These are phyloP conservation scores for Rhegmatorhina hoffmannsi DNA, from an alignment of 2,113 vertebrate genomes.

Conservation along the genomic window DNA sequence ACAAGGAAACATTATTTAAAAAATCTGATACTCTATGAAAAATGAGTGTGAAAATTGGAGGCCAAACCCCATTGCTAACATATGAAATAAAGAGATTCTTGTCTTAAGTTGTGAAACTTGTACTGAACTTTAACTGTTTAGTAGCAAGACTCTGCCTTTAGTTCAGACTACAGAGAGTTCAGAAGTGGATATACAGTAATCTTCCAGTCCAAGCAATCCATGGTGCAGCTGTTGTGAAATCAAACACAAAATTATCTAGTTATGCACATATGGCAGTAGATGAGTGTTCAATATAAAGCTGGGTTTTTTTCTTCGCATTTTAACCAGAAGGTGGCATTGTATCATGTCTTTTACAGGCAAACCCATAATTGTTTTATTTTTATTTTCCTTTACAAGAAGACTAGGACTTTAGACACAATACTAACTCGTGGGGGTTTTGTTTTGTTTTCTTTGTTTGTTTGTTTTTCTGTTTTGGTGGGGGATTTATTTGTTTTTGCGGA, in stretches of 20 bases:
- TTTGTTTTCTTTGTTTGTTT: too few species aligned
- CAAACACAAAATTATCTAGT: background rate
- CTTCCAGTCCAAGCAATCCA: background rate
- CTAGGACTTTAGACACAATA: background rate
- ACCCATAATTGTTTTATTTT: background rate
- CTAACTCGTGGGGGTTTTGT: background rate
- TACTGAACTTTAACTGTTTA: background rate
- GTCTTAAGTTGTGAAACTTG: background rate
- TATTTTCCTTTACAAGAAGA: background rate
- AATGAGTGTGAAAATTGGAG: background rate
- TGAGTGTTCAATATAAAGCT: background rate
- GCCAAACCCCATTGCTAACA: background rate
- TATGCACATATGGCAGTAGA: background rate
- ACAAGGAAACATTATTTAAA: background rate
- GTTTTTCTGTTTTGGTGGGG: background rate
- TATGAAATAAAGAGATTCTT: background rate
- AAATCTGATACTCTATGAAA: background rate
- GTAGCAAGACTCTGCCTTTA: background rate
- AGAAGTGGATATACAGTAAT: background rate
- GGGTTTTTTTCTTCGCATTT: slow-evolving; percentile 17
- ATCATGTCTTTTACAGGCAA: slow-evolving; percentile 57
- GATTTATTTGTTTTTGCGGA: background rate
- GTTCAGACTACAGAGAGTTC: background rate
- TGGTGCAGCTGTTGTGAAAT: background rate
- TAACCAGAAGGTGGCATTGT: slow-evolving; percentile 75